Evolutionary conservation across 2,888 invertebrate species (phyloP).

Genomic region (Cyclophora punctaria): DNA sequence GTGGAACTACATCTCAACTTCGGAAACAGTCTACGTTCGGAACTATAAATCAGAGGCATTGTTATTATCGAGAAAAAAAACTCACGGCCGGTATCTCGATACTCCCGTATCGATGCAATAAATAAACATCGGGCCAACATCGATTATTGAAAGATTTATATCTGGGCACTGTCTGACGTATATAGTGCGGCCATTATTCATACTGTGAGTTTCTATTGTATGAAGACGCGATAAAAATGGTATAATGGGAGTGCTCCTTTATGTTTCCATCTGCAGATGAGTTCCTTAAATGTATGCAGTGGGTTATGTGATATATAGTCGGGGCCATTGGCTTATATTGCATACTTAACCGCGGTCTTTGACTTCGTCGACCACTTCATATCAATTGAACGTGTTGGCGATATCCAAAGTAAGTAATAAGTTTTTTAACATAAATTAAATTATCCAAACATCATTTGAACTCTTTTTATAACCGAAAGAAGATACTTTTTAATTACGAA

Average conservation of each 20-base stretch:
- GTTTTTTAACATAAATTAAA: too few relatives aligned
- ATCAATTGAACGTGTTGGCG: too few relatives aligned
- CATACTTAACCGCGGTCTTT: background rate
- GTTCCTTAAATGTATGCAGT: conserved; percentile 2
- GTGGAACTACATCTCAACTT: conserved; percentile 19
- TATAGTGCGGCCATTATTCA: conserved; percentile 62
- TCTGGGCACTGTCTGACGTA: conserved; percentile 49
- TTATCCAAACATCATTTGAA: too few relatives aligned
- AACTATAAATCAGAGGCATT: conserved; percentile 60
- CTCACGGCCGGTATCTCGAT: conserved; percentile 43
- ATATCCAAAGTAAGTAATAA: too few relatives aligned
- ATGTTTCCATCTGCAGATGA: conserved; percentile 24
- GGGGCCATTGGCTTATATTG: background rate
- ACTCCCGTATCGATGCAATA: conserved; percentile 47
- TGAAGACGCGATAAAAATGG: conserved; percentile 42
- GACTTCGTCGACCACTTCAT: too few relatives aligned
- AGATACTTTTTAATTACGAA: too few relatives aligned
- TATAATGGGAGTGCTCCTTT: conserved; percentile 31
- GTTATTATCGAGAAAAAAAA: conserved; percentile 51
- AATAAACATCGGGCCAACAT: conserved; percentile 60
- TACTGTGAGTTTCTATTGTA: conserved; percentile 41
- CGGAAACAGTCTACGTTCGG: conserved; percentile 18
- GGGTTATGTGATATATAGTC: background rate
- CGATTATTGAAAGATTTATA: conserved; percentile 72
- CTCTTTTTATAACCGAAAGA: too few relatives aligned